Base-by-base conservation (phyloP, 2,888 invertebrate species). In the Taphrorychus bicolor region DNA sequence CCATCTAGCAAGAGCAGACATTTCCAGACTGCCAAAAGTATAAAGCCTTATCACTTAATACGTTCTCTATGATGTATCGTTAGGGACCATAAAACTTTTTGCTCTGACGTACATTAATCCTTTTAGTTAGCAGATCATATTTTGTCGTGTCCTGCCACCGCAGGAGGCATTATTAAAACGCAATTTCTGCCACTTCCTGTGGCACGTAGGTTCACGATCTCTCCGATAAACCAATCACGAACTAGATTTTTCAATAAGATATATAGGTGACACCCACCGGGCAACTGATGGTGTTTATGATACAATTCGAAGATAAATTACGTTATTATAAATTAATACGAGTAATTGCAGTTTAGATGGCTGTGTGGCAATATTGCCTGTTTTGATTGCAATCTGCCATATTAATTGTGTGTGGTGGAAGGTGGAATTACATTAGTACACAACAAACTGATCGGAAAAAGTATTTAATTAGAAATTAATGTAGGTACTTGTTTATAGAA, bases 241-340 rank as follows among this genome's bases (percentile, higher is more conserved):
- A 42, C 17, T 41, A 41, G 57, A 63, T 52, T 64, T 63, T 53
- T 52, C 57, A 59, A 52, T 42, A 16, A 16, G 64, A 59, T 64
- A n/a, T n/a, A 64, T 51, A 63, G 56, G 59, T 19, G 23, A 66
- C 66, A 66, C 66, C 61, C 61, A 66, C 66, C 51, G 61, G 23
- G 61, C 32, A 32, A 32, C 32, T 32, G 32, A 32, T 32, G 32
- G 9, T 32, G 32, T 32, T 32, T 32, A 32, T 32, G 32, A 32
- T 32, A 32, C 32, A 7, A 3, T 32, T n/a, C n/a, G n/a, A n/a
- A n/a, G 32, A 32, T 32, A 7, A 32, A 32, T 32, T 32, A 32
- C 9, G 32, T 32, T 32, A n/a, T n/a, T n/a, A n/a, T n/a, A n/a
- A n/a, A n/a, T n/a, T n/a, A n/a, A n/a, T n/a, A n/a, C n/a, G n/a